phyloP scores from a whole-genome alignment of 2,797 vertebrate genomes.

The Tapera naevia region DNA sequence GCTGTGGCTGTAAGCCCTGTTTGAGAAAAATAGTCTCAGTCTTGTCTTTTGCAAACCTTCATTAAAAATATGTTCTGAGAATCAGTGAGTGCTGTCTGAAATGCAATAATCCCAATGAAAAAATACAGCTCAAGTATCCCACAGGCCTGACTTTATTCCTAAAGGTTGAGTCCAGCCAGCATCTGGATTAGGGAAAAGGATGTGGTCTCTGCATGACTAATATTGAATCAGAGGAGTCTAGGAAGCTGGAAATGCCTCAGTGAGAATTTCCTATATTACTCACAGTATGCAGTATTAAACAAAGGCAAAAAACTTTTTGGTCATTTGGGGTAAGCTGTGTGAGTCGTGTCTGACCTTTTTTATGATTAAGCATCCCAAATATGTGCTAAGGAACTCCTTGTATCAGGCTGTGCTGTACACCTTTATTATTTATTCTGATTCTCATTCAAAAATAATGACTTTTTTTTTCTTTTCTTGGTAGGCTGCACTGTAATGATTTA shows the following conservation, averaged over 20 bases:
- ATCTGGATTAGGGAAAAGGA: not conserved
- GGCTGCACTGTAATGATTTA: not conserved
- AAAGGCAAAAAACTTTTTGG: not conserved
- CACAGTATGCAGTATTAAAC: not conserved
- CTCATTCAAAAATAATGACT: slow-evolving; percentile 23
- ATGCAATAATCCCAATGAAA: not conserved
- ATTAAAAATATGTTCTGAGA: not conserved
- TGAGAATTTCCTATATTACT: slow-evolving; percentile 25
- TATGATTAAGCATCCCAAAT: not conserved
- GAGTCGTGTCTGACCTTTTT: not conserved
- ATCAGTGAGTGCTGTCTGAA: not conserved
- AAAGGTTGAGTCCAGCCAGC: not conserved
- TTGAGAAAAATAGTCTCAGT: not conserved
- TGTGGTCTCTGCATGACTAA: not conserved
- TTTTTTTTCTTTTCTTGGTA: slow-evolving; percentile 7
- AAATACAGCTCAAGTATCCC: not conserved
- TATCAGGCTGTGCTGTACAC: not conserved
- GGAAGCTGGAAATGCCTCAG: not conserved
- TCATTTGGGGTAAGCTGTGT: not conserved
- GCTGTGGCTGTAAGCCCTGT: not conserved
- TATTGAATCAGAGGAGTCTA: not conserved
- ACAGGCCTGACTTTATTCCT: not conserved
- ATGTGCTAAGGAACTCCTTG: not conserved
- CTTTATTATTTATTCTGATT: slow-evolving; percentile 21
- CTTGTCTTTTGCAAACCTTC: not conserved